Base-by-base conservation (phyloP, 2,888 invertebrate species). In the Neoaliturus tenellus region DNA sequence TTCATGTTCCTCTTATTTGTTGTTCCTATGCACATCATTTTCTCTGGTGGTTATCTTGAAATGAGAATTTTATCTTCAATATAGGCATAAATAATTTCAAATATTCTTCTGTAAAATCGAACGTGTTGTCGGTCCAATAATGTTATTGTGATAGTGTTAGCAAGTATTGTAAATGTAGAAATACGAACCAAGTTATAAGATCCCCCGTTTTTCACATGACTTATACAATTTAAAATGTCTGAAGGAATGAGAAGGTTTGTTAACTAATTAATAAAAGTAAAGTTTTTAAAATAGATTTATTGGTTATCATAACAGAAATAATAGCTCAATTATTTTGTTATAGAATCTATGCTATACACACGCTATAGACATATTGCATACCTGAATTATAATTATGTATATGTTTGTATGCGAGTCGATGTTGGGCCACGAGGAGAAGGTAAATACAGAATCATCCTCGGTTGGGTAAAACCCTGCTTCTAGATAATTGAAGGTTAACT, bases 301-400 rank as follows among this genome's bases (percentile, higher is more conserved):
- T 69, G 69, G 69, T 69, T 69, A 69, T 69, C 39, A 69, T 69
- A 69, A 69, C 69, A 69, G 69, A 69, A 69, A 39, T 69, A 67
- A 67, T 67, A 69, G n/a, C 35, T 69, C 69, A 69, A 33, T 69
- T 67, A 33, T 67, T 67, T 33, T 69, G 35, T 69, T 69, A 69
- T 39, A 39, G 31, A 28, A n/a, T 5, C 20, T 69, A 35, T n/a
- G 39, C 69, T 35, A 35, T 69, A 69, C 39, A 69, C 69, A 39
- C 69, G 67, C 67, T 67, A 67, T 69, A 69, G 20, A 69, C 69
- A 69, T 69, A 69, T 69, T 39, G 39, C 39, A 69, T 69, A 69
- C 39, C n/a, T 39, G 28, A 23, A 55, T 55, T 20, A 55, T 55
- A 55, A 17, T 67, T 67, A 67, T 69, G 28, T 69, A 69, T 69